phyloP scores from a whole-genome alignment of 2,888 invertebrate species.

The Octonoba sinensis region DNA sequence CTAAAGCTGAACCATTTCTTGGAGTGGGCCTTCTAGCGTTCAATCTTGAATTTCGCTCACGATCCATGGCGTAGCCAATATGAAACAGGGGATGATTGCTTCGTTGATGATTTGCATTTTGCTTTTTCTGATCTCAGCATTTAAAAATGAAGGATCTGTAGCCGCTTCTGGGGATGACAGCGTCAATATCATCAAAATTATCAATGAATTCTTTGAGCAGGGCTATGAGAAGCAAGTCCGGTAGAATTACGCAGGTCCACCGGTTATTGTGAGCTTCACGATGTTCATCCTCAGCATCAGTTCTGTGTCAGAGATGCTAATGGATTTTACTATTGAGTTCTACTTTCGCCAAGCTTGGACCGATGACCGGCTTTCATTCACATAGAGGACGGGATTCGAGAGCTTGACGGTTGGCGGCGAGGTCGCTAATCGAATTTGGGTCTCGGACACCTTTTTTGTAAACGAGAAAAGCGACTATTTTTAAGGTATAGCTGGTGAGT shows the following conservation, averaged over 20 bases:
- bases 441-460: slow-evolving; percentile 99
- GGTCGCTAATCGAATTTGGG: slow-evolving; percentile 99
- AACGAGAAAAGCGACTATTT: slow-evolving; percentile 99
- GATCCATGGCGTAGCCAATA: slow-evolving; percentile 63
- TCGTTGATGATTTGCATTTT: slow-evolving; percentile 64
- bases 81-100: slow-evolving; percentile 62
- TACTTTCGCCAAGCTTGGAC: slow-evolving; percentile 99
- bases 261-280: slow-evolving; percentile 97
- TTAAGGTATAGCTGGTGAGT: slow-evolving; percentile 97
- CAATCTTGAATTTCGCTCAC: slow-evolving; percentile 26
- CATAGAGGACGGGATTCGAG: slow-evolving; percentile 89
- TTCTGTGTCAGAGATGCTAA: slow-evolving; percentile 98
- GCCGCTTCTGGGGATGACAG: slow-evolving; percentile 63
- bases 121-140: slow-evolving; percentile 62
- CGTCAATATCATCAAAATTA: no score
- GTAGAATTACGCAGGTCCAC: no score
- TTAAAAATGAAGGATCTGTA: slow-evolving; percentile 63
- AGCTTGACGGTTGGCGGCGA: slow-evolving; percentile 93
- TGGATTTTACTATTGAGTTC: slow-evolving; percentile 94
- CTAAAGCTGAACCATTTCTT: slow-evolving; percentile 48
- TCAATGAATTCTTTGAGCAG: no score
- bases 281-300: slow-evolving; percentile 98
- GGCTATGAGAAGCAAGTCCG: no score
- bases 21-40: slow-evolving; percentile 42
- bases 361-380: slow-evolving; percentile 94